These are phyloP conservation scores for Buathra laborator DNA, from an alignment of 2,888 invertebrate species.

Conservation along the genomic window DNA sequence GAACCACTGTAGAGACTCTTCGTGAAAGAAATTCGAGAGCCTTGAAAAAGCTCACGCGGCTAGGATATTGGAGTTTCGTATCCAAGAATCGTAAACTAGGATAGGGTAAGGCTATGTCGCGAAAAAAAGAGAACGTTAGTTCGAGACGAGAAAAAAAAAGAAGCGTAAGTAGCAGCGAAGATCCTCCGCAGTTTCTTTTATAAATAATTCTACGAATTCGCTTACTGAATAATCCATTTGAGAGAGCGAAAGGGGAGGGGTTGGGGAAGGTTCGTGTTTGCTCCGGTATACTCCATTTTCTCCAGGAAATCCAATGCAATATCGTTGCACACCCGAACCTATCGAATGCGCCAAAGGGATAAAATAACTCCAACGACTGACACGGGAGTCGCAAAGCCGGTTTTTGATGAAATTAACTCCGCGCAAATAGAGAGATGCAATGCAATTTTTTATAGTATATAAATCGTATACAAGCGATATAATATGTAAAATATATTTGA, in stretches of 20 bases:
- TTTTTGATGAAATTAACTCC: neutral
- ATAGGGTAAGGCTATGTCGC: constrained; percentile 1
- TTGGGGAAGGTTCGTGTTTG: constrained; percentile 6
- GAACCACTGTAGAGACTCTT: neutral
- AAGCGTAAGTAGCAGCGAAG: constrained; percentile 62
- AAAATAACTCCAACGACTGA: neutral
- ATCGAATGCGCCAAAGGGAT: constrained; percentile 37
- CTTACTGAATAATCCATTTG: constrained; percentile 49
- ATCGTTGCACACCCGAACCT: neutral
- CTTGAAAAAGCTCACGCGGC: constrained; percentile 15
- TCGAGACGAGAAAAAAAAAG: neutral
- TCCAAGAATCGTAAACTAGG: constrained; percentile 21
- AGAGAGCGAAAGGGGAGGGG: neutral
- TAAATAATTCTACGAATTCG: constrained; percentile 59
- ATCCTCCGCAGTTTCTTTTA: constrained; percentile 35
- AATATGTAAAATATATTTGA: too few relatives aligned
- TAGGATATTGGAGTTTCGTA: constrained; percentile 59
- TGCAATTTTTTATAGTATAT: too few relatives aligned
- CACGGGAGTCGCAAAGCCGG: neutral
- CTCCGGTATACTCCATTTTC: neutral
- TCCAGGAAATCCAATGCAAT: neutral
- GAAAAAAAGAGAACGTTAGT: neutral
- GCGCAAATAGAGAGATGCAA: neutral
- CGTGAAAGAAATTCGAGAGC: constrained; percentile 61
- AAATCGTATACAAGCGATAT: too few relatives aligned